Percentiles rank a stretch among this genome's conserved stretches.
These are phyloP conservation scores for Drosophila subquinaria DNA, from an alignment of 2,888 invertebrate species.

Conservation along the genomic window DNA sequence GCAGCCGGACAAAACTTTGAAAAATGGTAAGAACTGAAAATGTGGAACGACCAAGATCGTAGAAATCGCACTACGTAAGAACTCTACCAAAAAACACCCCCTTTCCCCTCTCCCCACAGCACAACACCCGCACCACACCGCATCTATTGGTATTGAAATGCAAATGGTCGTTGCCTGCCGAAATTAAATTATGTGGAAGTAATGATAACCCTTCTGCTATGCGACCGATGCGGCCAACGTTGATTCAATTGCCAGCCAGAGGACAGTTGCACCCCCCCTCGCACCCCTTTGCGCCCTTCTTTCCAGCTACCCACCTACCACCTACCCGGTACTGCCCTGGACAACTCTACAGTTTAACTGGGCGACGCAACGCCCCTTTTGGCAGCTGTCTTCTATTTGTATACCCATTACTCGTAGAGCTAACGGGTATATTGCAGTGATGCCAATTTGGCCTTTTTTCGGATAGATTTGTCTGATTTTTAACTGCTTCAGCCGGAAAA, in stretches of 20 bases:
- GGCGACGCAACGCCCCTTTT: conserved; percentile 78
- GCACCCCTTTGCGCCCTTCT: background rate
- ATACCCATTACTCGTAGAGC: background rate
- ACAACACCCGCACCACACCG: background rate
- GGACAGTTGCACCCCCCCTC: conserved; percentile 3
- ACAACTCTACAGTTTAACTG: conserved; percentile 55
- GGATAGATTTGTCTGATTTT: no score
- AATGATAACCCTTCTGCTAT: conserved; percentile 78
- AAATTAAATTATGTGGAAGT: conserved; percentile 83
- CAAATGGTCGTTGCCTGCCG: conserved; percentile 80
- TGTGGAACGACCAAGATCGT: conserved; percentile 35
- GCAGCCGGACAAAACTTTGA: conserved; percentile 74
- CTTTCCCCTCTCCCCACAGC: background rate
- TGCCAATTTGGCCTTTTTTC: no score
- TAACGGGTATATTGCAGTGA: no score
- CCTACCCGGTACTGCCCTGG: background rate
- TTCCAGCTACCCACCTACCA: background rate
- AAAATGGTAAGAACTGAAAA: conserved; percentile 58
- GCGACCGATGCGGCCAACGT: conserved; percentile 58
- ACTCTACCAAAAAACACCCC: background rate
- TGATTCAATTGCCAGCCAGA: conserved; percentile 61
- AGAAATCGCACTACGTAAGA: conserved; percentile 15
- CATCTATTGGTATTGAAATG: conserved; percentile 74
- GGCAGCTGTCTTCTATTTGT: conserved; percentile 70
- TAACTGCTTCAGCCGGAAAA: no score